Percentiles rank a stretch among this genome's conserved stretches.
These are phyloP conservation scores for Toxotes chatareus DNA, from an alignment of 2,113 vertebrate species.

Conservation along the genomic window DNA sequence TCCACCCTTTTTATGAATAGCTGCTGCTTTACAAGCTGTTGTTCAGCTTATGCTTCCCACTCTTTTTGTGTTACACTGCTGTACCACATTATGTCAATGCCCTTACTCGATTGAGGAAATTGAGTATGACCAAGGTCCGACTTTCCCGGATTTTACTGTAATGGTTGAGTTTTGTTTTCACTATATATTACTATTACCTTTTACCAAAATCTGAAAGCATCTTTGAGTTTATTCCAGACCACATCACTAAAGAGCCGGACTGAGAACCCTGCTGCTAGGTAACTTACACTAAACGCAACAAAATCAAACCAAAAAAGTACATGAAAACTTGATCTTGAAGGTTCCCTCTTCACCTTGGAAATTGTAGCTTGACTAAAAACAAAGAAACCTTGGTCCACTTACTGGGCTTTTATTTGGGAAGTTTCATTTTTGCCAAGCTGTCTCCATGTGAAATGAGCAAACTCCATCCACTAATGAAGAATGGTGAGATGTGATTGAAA, in stretches of 20 bases:
- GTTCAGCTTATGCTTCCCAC: constrained; percentile 8
- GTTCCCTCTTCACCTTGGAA: background rate
- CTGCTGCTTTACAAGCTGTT: constrained; percentile 49
- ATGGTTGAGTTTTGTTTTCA: background rate
- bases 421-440: background rate
- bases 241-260: background rate
- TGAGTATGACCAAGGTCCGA: background rate
- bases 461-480: background rate
- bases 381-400: background rate
- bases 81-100: constrained; percentile 4
- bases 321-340: background rate
- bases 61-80: constrained; percentile 6
- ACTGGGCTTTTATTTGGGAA: no score
- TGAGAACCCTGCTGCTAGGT: background rate
- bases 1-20: constrained; percentile 39
- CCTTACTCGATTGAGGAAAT: background rate
- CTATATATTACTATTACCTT: background rate
- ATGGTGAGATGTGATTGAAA: background rate
- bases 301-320: background rate
- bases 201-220: background rate
- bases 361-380: background rate
- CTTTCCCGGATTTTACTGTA: background rate
- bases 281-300: background rate
- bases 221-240: background rate
- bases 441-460: background rate